Conservation (phyloP, 2,113 vertebrate genomes). For the Calidris pygmaea region DNA sequence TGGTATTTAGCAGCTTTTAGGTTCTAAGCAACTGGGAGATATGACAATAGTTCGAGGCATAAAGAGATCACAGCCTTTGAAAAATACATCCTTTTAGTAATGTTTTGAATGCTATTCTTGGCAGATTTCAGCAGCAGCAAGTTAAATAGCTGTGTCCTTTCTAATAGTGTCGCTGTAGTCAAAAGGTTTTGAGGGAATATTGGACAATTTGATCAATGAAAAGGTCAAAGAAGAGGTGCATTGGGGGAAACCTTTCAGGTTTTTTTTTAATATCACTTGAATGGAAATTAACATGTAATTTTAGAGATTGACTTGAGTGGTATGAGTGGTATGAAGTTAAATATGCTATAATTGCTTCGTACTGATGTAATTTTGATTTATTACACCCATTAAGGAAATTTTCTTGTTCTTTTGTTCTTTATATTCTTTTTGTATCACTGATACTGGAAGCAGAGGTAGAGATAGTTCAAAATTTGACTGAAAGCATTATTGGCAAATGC, state of each 20-base stretch:
- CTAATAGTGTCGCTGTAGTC: conserved; percentile 46
- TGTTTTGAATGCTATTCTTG: conserved; percentile 6
- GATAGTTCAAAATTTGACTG: conserved; percentile 34
- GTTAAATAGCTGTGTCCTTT: conserved; percentile 37
- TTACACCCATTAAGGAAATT: conserved; percentile 56
- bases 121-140: neutral
- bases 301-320: conserved; percentile 48
- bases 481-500: conserved; percentile 30
- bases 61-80: neutral
- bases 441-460: neutral
- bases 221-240: conserved; percentile 4
- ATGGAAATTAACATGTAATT: conserved; percentile 57
- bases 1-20: neutral
- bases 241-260: neutral
- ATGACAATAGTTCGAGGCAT: neutral
- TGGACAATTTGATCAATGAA: conserved; percentile 56
- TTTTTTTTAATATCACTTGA: conserved; percentile 21
- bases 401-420: conserved; percentile 21
- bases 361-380: conserved; percentile 65
- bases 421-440: neutral
- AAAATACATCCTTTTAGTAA: conserved; percentile 13
- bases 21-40: neutral
- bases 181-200: conserved; percentile 49
- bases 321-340: conserved; percentile 51
- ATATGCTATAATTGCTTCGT: conserved; percentile 66